Evolutionary conservation across 1,140 invertebrate genomes (phyloP).

Genomic region (Eupristina koningsbergeri): DNA sequence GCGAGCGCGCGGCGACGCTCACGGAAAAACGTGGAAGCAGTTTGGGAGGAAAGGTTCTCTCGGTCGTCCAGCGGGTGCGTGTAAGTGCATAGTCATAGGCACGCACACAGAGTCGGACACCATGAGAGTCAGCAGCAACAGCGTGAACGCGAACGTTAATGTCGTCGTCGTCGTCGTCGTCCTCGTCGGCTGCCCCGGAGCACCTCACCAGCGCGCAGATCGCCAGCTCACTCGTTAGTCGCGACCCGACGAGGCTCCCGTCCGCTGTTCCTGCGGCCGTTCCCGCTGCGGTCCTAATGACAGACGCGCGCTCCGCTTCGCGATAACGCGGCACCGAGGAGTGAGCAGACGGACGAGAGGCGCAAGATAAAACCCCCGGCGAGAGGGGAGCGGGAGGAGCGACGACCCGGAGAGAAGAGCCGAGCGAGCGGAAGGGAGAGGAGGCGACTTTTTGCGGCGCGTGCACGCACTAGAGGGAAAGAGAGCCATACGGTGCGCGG

Average conservation of each 20-base stretch:
- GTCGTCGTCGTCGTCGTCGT: neutral
- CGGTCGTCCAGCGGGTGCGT: too few species aligned
- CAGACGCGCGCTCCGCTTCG: neutral
- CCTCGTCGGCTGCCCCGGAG: neutral
- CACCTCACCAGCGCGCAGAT: neutral
- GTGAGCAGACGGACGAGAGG: too few species aligned
- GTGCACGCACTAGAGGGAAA: slow-evolving; percentile 1
- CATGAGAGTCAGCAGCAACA: neutral
- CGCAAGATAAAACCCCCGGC: neutral
- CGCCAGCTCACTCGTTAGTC: neutral
- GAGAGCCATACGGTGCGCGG: neutral
- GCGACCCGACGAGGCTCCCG: neutral
- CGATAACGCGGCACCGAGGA: neutral
- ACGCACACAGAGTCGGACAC: neutral
- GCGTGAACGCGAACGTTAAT: too few species aligned
- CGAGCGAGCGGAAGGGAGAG: neutral
- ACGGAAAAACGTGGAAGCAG: neutral
- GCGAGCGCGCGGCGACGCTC: neutral
- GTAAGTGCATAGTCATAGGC: too few species aligned
- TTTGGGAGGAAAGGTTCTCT: neutral
- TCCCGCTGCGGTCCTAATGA: slow-evolving; percentile 23
- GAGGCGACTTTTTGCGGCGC: neutral
- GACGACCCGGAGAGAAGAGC: slow-evolving; percentile 5
- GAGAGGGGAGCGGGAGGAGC: neutral
- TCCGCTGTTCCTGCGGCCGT: neutral